A percentile compares a stretch with the other conserved stretches of the same genome.
phyloP scores from a whole-genome alignment of 2,888 invertebrate species.

The Peribatodes rhomboidaria region DNA sequence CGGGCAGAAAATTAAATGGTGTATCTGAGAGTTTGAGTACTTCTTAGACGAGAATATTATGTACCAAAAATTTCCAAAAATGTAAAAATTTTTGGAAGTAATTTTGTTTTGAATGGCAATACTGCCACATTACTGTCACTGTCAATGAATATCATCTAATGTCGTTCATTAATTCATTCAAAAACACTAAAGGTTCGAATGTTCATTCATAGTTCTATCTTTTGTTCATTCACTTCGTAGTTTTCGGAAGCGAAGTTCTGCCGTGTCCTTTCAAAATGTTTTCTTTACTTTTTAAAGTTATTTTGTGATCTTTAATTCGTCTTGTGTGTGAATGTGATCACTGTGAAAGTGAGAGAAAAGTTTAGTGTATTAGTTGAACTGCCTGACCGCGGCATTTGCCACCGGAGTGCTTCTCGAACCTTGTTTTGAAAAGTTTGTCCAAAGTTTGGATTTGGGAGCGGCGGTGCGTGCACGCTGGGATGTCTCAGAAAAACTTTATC shows the following conservation, averaged over 20 bases:
- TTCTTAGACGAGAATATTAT: no score
- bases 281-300: constrained; percentile 26
- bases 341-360: constrained; percentile 12
- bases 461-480: constrained; percentile 71
- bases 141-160: background rate
- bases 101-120: no score
- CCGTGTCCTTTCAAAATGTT: constrained; percentile 20
- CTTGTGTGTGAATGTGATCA: constrained; percentile 16
- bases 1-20: no score
- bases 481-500: constrained; percentile 74
- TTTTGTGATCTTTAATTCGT: constrained; percentile 2
- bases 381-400: constrained; percentile 6
- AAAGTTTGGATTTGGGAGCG: constrained; percentile 70
- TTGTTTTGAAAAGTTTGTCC: constrained; percentile 67
- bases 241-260: constrained; percentile 20
- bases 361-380: constrained; percentile 9
- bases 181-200: background rate
- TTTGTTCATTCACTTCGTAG: constrained; percentile 9
- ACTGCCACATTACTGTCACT: no score
- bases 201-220: background rate
- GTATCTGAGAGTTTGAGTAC: no score
- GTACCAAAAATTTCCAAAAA: no score
- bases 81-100: no score
- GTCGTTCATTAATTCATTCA: background rate
- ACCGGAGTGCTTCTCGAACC: constrained; percentile 25